Conservation (phyloP, 2,888 invertebrate species). For the Onchidella celtica region DNA sequence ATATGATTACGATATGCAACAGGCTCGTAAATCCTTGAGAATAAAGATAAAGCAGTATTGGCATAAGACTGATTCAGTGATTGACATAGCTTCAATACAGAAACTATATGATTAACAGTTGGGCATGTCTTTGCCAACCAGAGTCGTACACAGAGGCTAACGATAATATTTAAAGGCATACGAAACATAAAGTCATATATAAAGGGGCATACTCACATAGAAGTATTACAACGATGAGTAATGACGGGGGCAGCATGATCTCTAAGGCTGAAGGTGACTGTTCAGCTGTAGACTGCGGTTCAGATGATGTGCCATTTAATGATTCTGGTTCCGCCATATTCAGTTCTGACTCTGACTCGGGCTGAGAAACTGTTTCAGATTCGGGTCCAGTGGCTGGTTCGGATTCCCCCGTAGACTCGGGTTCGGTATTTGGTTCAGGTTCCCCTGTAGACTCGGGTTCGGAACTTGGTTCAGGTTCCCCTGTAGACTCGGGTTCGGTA, state of each 20-base stretch:
- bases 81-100: too few relatives aligned
- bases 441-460: slow-evolving; percentile 48
- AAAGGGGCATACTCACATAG: slow-evolving; percentile 55
- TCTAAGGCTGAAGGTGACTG: slow-evolving; percentile 52
- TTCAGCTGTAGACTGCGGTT: slow-evolving; percentile 48
- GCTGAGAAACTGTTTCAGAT: slow-evolving; percentile 45
- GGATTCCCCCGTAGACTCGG: slow-evolving; percentile 42
- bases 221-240: slow-evolving; percentile 56
- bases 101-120: too few relatives aligned
- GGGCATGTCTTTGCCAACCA: too few relatives aligned
- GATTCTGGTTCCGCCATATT: slow-evolving; percentile 43
- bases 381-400: slow-evolving; percentile 47
- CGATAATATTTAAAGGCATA: too few relatives aligned
- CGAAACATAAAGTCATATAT: too few relatives aligned
- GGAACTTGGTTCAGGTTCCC: slow-evolving; percentile 23
- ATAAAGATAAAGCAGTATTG: too few relatives aligned
- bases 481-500: slow-evolving; percentile 42
- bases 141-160: too few relatives aligned
- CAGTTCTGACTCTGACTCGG: slow-evolving; percentile 36
- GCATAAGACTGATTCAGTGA: too few relatives aligned
- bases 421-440: slow-evolving; percentile 48
- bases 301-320: slow-evolving; percentile 40
- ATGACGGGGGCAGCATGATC: slow-evolving; percentile 60
- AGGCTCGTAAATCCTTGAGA: too few relatives aligned
- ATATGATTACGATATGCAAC: too few relatives aligned